Percentiles rank a stretch among this genome's conserved stretches.
These are phyloP conservation scores for Zeuzera pyrina DNA, from an alignment of 2,888 invertebrate genomes.

Conservation along the genomic window DNA sequence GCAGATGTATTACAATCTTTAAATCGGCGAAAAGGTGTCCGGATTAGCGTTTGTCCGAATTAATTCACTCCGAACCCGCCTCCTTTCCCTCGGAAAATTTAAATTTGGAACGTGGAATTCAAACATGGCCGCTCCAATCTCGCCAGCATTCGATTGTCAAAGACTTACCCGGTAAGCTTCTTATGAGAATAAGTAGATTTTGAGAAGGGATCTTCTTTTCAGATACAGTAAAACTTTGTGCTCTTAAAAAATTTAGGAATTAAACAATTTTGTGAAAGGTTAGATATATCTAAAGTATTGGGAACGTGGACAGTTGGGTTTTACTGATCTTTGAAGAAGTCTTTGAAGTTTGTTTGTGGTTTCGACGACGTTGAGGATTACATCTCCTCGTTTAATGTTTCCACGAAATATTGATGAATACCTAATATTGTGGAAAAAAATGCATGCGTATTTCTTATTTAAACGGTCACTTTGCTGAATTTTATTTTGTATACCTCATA, in stretches of 20 bases:
- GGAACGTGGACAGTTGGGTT: too few relatives aligned
- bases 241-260: constrained; percentile 52
- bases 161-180: constrained; percentile 60
- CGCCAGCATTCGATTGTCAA: constrained; percentile 56
- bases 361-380: too few relatives aligned
- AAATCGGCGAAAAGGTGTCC: constrained; percentile 27
- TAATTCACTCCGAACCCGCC: constrained; percentile 32
- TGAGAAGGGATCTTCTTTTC: constrained; percentile 35
- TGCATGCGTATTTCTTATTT: too few relatives aligned
- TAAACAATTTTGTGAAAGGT: too few relatives aligned
- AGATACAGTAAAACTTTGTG: constrained; percentile 38
- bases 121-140: constrained; percentile 33
- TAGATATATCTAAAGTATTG: too few relatives aligned
- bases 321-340: too few relatives aligned
- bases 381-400: too few relatives aligned
- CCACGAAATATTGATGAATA: too few relatives aligned
- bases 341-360: too few relatives aligned
- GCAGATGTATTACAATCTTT: constrained; percentile 16
- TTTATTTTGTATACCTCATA: not conserved
- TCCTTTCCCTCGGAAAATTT: constrained; percentile 15
- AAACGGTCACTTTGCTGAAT: not conserved
- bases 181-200: constrained; percentile 64
- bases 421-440: too few relatives aligned
- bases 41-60: constrained; percentile 37
- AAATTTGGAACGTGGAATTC: constrained; percentile 19